A percentile compares a stretch with the other conserved stretches of the same genome.
Conservation (phyloP, 2,888 invertebrate genomes). For the Drosophila glabriapex region DNA sequence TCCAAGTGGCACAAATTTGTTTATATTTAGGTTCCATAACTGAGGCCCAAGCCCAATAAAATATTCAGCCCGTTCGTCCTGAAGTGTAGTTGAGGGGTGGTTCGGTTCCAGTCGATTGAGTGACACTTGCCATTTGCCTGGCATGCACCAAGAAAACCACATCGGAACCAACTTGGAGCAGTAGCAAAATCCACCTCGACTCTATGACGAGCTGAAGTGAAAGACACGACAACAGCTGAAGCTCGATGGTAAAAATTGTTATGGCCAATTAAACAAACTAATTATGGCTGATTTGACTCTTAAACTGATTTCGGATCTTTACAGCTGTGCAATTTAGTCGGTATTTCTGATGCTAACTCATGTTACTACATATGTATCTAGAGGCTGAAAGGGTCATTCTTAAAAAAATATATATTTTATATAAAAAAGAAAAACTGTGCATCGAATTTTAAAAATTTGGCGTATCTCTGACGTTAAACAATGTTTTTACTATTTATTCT, state of each 20-base stretch:
- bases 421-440: no score
- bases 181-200: not conserved
- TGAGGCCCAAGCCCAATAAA: conserved; percentile 26
- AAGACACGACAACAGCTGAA: not conserved
- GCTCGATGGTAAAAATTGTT: not conserved
- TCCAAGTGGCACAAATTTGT: conserved; percentile 52
- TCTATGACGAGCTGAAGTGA: not conserved
- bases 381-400: not conserved
- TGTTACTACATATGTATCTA: not conserved
- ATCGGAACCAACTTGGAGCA: not conserved
- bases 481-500: no score
- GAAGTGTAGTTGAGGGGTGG: not conserved
- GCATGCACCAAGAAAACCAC: not conserved
- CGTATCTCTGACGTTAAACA: no score
- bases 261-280: not conserved
- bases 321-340: not conserved
- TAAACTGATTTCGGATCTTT: not conserved
- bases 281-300: not conserved
- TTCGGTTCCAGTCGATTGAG: conserved; percentile 9
- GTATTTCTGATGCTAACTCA: not conserved
- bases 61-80: conserved; percentile 8
- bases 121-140: conserved; percentile 26
- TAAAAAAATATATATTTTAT: no score
- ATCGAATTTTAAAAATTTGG: no score
- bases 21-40: conserved; percentile 58